Base-by-base conservation (phyloP, 2,888 invertebrate genomes). In the Drosophila villosipedis region DNA sequence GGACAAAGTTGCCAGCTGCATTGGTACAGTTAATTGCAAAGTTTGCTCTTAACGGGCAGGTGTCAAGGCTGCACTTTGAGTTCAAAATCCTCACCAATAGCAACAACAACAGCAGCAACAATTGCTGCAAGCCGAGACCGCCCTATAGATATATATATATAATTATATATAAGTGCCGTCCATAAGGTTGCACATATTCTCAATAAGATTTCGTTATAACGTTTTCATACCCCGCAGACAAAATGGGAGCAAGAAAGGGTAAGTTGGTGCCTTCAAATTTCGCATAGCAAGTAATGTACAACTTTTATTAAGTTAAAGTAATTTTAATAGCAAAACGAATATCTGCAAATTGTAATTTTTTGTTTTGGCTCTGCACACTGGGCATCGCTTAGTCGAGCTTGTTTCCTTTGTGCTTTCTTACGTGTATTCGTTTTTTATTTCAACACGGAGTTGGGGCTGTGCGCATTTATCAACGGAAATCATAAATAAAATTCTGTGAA, bases 391-490 rank as follows among this genome's bases (percentile, higher is more conserved):
- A 37, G 68, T 16, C 53, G 22, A 16, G 28, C 49, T 19, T 16
- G 10, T 19, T 47, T 1, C 5, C 7, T 7, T 1, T 2, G n/a
- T 16, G 1, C 12, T 49, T 58, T 39, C 53, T 59, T 31, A 37
- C 49, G 28, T 58, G 30, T 16, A 12, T 19, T 55, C 52, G 39
- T 39, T 59, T 64, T 64, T 66, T 57, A 58, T 62, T 76, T 74
- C 82, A 73, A 73, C 70, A 72, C 47, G 14, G 33, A 28, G n/a
- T 52, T 63, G 54, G 74, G 61, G 58, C 41, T 41, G 66, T 53
- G 70, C 64, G 70, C 73, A 88, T 87, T 91, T 91, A 88, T 87
- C 87, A 90, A 81, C 87, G 90, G 91, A 91, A 90, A 90, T 90
- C 91, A 91, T 91, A 87, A 87, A 91, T 91, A 88, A 87, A 84